A percentile compares a stretch with the other conserved stretches of the same genome.
Conservation (phyloP, 2,888 invertebrate genomes). For the Melanostoma mellinum region DNA sequence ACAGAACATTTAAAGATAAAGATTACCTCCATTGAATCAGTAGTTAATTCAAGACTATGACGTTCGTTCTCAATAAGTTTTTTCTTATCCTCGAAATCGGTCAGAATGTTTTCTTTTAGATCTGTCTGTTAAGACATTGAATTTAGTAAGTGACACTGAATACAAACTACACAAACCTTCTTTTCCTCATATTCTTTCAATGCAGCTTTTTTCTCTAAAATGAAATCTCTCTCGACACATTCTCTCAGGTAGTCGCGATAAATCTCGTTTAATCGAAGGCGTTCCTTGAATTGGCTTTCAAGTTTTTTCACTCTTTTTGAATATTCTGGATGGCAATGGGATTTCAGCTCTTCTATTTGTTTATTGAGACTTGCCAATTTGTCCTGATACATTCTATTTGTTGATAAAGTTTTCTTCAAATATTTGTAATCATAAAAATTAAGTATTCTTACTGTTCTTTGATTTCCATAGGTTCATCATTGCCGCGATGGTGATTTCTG, state of each 20-base stretch:
- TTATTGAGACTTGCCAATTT: conserved; percentile 94
- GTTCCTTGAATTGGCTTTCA: conserved; percentile 91
- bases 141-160: neutral
- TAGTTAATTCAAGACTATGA: conserved; percentile 93
- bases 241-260: conserved; percentile 92
- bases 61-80: conserved; percentile 94
- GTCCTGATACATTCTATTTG: conserved; percentile 92
- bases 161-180: conserved; percentile 83
- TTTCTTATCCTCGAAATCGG: conserved; percentile 96
- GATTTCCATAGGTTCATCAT: conserved; percentile 79
- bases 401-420: conserved; percentile 46
- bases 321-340: conserved; percentile 93
- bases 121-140: conserved; percentile 82
- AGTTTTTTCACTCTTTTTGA: conserved; percentile 90
- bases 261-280: conserved; percentile 89
- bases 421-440: conserved; percentile 6
- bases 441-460: conserved; percentile 80
- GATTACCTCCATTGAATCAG: conserved; percentile 90
- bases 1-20: neutral
- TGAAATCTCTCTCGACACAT: conserved; percentile 93
- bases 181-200: conserved; percentile 97
- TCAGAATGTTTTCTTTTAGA: conserved; percentile 92
- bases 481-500: conserved; percentile 83
- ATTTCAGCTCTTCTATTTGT: conserved; percentile 93
- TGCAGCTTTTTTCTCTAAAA: conserved; percentile 93